These are phyloP conservation scores for Misgurnus anguillicaudatus DNA, from an alignment of 2,113 vertebrate species.

Conservation along the genomic window DNA sequence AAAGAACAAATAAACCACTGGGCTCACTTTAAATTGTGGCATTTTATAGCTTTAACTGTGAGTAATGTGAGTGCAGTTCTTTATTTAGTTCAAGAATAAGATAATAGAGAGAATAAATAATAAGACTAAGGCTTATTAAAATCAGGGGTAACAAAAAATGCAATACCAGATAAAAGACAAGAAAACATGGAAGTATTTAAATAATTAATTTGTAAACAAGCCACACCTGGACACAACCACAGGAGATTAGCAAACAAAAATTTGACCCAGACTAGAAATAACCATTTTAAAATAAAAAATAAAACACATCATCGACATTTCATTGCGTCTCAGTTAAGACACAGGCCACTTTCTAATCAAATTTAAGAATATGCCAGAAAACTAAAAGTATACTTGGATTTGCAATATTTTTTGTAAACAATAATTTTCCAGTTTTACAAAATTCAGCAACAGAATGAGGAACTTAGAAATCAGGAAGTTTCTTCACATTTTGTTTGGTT, in stretches of 20 bases:
- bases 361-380: not conserved
- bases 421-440: not conserved
- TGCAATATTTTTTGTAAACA: not conserved
- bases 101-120: not conserved
- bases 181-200: not conserved
- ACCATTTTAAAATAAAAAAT: not conserved
- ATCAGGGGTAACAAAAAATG: no score
- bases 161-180: not conserved
- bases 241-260: not conserved
- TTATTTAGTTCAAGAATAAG: not conserved
- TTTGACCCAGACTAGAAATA: not conserved
- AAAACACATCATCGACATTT: not conserved
- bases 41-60: no score
- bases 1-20: no score
- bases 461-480: slow-evolving; percentile 1
- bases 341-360: not conserved
- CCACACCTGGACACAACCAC: not conserved
- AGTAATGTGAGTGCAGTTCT: not conserved
- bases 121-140: not conserved
- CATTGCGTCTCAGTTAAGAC: no score
- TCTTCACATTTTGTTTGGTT: not conserved
- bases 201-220: not conserved
- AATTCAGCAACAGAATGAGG: not conserved
- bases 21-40: no score
- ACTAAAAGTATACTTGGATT: not conserved